Evolutionary conservation across 1,140 invertebrate species (phyloP), one percentile per base, ranked within the genome.

Genomic region (Zaprionus africanus): DNA sequence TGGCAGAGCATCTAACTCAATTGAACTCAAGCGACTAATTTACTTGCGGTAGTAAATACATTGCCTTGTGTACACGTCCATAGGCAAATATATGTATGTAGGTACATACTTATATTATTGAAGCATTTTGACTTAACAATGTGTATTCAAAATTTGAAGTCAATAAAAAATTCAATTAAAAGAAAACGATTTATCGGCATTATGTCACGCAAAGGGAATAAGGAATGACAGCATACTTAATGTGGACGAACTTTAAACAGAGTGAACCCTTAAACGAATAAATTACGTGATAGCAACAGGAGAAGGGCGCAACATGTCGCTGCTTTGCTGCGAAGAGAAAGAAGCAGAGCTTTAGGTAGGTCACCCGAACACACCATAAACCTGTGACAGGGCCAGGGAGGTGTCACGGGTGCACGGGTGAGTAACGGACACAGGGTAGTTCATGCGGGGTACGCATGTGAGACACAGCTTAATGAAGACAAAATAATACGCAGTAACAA

Each of bases 401-500:
- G 24, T 19, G 36, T 17, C n/a, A 46, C 41, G 53, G 19, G 31
- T 31, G 58, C 28, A 19, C 38, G 34, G 53, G 74, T 67, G 41
- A 78, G 65, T 75, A 57, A 68, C 59, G 56, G 66, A 57, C 41
- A 74, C 43, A 61, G 76, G 79, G 76, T 71, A 58, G 79, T 46
- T 61, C 49, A 65, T 71, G 36, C 51, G 22, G n/a, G 57, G 34
- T 36, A 49, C 36, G 26, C 63, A 68, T 59, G 65, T 28, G 7
- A 66, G 26, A 49, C 57, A 41, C 13, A 59, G 22, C 53, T 67
- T 77, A 83, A 69, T 68, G 49, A 72, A 70, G 56, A 61, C 68
- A 43, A 51, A 81, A 75, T 46, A 5, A 58, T 78, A 61, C 65
- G 61, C 57, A 59, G 60, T 63, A 36, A 49, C 43, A 78, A 67